Percentiles rank a stretch among this genome's conserved stretches.
Evolutionary conservation across 2,113 vertebrate species (phyloP).

Genomic region (Poeciliopsis turrubarensis): DNA sequence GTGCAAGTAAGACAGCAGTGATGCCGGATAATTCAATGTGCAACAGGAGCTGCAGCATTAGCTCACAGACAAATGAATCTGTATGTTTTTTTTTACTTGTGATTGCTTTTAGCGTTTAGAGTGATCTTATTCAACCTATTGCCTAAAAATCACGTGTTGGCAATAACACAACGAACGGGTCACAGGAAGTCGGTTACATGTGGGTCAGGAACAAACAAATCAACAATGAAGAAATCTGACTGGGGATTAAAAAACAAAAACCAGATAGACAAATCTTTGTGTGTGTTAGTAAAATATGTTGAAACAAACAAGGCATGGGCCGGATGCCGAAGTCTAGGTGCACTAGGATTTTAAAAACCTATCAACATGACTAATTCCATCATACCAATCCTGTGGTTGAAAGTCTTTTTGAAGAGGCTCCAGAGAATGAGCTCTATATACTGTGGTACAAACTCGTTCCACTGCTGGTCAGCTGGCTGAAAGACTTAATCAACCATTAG

Average conservation of each 20-base stretch:
- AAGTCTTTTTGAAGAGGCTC: neutral
- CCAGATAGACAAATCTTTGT: neutral
- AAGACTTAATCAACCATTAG: neutral
- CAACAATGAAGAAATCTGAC: neutral
- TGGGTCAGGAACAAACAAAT: constrained; percentile 31
- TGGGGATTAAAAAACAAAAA: neutral
- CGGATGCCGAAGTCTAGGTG: neutral
- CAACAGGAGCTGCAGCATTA: constrained; percentile 25
- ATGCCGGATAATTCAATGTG: constrained; percentile 23
- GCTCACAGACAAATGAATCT: constrained; percentile 39
- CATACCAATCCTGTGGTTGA: neutral
- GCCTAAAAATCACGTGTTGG: constrained; percentile 20
- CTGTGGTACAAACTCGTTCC: neutral
- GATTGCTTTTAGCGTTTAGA: constrained; percentile 31
- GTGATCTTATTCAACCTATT: constrained; percentile 30
- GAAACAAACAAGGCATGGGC: neutral
- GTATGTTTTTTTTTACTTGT: constrained; percentile 29
- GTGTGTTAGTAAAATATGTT: neutral
- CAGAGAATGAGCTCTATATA: neutral
- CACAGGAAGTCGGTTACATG: neutral
- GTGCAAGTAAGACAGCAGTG: constrained; percentile 62
- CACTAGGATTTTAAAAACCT: too few relatives aligned
- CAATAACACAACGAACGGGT: constrained; percentile 15
- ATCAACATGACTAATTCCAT: too few relatives aligned
- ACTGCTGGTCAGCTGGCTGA: neutral